Evolutionary conservation across 2,888 invertebrate species (phyloP).

Genomic region (Dendrolimus pini): DNA sequence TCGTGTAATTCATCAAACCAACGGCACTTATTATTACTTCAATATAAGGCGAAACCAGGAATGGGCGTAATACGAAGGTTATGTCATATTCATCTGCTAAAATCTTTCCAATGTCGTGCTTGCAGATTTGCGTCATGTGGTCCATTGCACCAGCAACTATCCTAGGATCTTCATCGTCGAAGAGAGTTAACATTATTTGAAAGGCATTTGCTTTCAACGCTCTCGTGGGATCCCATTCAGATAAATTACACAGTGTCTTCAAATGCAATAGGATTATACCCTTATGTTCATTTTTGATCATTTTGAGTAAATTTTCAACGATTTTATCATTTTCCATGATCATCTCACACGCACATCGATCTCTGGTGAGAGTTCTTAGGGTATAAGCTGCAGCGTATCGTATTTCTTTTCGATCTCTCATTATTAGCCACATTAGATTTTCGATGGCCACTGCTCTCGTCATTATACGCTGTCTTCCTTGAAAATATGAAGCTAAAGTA

Average conservation of each 20-base stretch:
- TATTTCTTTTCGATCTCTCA: constrained; percentile 55
- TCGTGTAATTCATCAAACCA: constrained; percentile 47
- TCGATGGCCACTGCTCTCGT: constrained; percentile 36
- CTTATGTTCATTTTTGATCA: constrained; percentile 49
- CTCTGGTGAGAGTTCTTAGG: constrained; percentile 39
- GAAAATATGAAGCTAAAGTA: constrained; percentile 39
- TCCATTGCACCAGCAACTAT: constrained; percentile 50
- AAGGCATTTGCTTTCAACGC: constrained; percentile 55
- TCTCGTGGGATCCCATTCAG: constrained; percentile 47
- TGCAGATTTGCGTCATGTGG: constrained; percentile 54
- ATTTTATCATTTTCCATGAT: constrained; percentile 38
- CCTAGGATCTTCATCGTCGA: constrained; percentile 32
- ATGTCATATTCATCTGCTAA: constrained; percentile 54
- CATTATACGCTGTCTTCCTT: constrained; percentile 47
- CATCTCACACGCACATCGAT: constrained; percentile 39
- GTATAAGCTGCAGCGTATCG: constrained; percentile 54
- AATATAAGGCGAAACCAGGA: constrained; percentile 23
- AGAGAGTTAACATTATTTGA: constrained; percentile 40
- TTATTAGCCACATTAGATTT: constrained; percentile 42
- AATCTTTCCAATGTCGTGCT: constrained; percentile 47
- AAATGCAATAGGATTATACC: constrained; percentile 52
- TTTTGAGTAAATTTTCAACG: constrained; percentile 49
- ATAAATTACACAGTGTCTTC: constrained; percentile 42
- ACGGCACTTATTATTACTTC: constrained; percentile 44
- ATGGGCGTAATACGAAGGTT: constrained; percentile 31